Base-by-base conservation (phyloP, 2,113 vertebrate genomes). In the Grantiella picta region DNA sequence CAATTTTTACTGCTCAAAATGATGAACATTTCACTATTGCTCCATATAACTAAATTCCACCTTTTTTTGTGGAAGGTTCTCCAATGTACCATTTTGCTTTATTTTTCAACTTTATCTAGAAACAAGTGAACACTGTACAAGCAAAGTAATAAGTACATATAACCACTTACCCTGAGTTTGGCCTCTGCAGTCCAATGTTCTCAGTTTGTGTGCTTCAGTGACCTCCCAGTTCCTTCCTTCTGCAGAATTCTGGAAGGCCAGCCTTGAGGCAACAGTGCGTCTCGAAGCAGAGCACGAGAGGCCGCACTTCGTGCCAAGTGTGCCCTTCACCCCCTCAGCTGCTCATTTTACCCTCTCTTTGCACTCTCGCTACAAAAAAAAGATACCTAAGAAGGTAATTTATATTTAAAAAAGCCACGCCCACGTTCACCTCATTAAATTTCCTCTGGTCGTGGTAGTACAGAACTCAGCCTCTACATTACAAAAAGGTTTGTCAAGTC, bases 361-460 rank as follows among this genome's bases (percentile, higher is more conserved):
- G 90, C 97, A 94, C 96, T 97, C 97, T 98, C 84, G 96, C 73
- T 83, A 97, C 81, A 97, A 95, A 98, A 89, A 89, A 92, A 97
- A 94, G 95, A 97, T 64, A 94, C 93, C 96, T 98, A 97, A 96
- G 96, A 97, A 97, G 95, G 97, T 97, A 97, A 97, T 96, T 97
- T 97, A 70, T 97, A 97, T 97, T 97, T 95, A 66, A 93, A 97
- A 96, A 88, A 98, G 93, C 86, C 96, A 91, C 96, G 89, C 94
- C 98, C 97, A 98, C 97, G 97, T 99, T 99, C 99, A 99, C 98
- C 99, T 99, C 99, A 99, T 99, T 98, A 98, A 99, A 98, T 97
- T 98, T 97, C 96, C 96, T 98, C 98, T 97, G 88, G 96, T 94
- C 36, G 87, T 75, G 80, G 95, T 93, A 94, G 89, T 93, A 95